Evolutionary conservation across 2,888 invertebrate species (phyloP), one percentile per base, ranked within the genome.

Genomic region (Protophormia terraenovae): DNA sequence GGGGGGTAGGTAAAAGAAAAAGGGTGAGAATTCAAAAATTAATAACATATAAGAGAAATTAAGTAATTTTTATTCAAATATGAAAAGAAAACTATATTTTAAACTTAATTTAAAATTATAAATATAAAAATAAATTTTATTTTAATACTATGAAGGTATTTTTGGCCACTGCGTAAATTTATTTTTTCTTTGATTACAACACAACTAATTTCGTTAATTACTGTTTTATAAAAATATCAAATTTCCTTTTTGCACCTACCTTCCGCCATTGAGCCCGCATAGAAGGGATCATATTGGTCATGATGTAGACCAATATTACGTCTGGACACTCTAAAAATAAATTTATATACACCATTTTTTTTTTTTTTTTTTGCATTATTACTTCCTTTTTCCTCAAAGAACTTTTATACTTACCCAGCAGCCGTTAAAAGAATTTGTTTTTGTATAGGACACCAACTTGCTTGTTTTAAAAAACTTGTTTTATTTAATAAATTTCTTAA

Each of bases 241-340:
- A 2, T 35, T 10, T 35, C 5, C 35, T 35, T 10, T 24, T 38
- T 45, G 41, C 60, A 7, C n/a, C n/a, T 38, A 84, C 87, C 83
- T 55, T 87, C 85, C 14, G 87, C 78, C 87, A 87, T 87, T 8
- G 85, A 86, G 27, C 87, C 87, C 8, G 87, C 86, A 76, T 76
- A 60, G 22, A 53, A 50, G 1, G 83, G 67, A 76, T 86, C 81
- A 64, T 60, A 73, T 69, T 77, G 72, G 2, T 60, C 66, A 71
- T 82, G 67, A 38, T 83, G 58, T 27, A 87, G 69, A 8, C 86
- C 86, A 29, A 87, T 69, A 64, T 58, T 32, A 64, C 87, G 87
- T 60, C 55, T 77, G 24, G 47, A 35, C 3, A 12, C 1, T 10
- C 80, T 84, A 71, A 67, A 77, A 81, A 67, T 22, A 62, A 60